Conservation (phyloP, 2,888 invertebrate species). For the Dermolepida albohirtum region DNA sequence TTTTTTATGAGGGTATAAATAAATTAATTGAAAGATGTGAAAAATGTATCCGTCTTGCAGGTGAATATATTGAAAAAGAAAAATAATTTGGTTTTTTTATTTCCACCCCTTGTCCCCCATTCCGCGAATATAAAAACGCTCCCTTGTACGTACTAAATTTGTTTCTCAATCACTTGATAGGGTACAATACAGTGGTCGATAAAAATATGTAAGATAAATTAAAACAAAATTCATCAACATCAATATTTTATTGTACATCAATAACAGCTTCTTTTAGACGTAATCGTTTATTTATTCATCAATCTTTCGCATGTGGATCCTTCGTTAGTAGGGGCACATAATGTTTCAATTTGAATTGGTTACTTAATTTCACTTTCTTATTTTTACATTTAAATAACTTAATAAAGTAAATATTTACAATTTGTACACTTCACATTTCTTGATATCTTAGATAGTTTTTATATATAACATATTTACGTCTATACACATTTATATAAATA, state of each 20-base stretch:
- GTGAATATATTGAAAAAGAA: no score
- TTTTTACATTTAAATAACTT: conserved; percentile 27
- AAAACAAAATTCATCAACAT: conserved; percentile 32
- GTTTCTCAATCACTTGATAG: no score
- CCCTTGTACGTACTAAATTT: no score
- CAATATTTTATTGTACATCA: conserved; percentile 37
- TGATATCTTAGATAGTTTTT: conserved; percentile 4
- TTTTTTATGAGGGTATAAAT: no score
- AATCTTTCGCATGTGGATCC: conserved; percentile 14
- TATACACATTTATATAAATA: no score
- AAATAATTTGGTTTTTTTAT: no score
- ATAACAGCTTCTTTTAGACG: conserved; percentile 18
- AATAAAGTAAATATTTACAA: conserved; percentile 34
- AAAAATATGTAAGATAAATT: background rate
- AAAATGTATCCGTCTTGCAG: no score
- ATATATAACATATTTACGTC: background rate
- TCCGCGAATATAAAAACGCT: no score
- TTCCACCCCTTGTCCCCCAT: no score
- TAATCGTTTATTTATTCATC: conserved; percentile 23
- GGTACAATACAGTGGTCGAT: no score
- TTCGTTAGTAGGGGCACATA: conserved; percentile 29
- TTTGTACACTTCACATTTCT: conserved; percentile 25
- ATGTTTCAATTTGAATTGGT: conserved; percentile 3
- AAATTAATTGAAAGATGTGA: no score
- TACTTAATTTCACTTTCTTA: conserved; percentile 1